Percentiles rank a stretch among this genome's conserved stretches.
phyloP scores from a whole-genome alignment of 2,113 vertebrate species.

The Xenopus tropicalis region UCB_Xtro_10.0 CM004445.2:146138001-146138500 shows the following conservation, averaged over 20 bases:
- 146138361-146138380: slow-evolving; percentile 7
- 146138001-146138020: slow-evolving; percentile 50
- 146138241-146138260: slow-evolving; percentile 31
- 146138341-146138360: slow-evolving; percentile 3
- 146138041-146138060: slow-evolving; percentile 46
- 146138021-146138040: slow-evolving; percentile 31
- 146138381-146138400: slow-evolving; percentile 34
- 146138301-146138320: slow-evolving; percentile 37
- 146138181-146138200: neutral
- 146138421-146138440: slow-evolving; percentile 23
- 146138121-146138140: slow-evolving; percentile 23
- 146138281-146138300: slow-evolving; percentile 25
- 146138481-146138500: slow-evolving; percentile 39
- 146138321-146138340: slow-evolving; percentile 35
- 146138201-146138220: slow-evolving; percentile 23
- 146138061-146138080: slow-evolving; percentile 35
- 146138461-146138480: slow-evolving; percentile 24
- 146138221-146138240: slow-evolving; percentile 32
- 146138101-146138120: slow-evolving; percentile 25
- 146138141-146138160: slow-evolving; percentile 35
- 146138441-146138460: slow-evolving; percentile 6
- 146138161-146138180: slow-evolving; percentile 7
- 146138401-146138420: slow-evolving; percentile 31
- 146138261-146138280: slow-evolving; percentile 32
- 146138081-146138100: slow-evolving; percentile 36